phyloP scores from a whole-genome alignment of 2,888 invertebrate genomes.

The Drosophila cognata region DNA sequence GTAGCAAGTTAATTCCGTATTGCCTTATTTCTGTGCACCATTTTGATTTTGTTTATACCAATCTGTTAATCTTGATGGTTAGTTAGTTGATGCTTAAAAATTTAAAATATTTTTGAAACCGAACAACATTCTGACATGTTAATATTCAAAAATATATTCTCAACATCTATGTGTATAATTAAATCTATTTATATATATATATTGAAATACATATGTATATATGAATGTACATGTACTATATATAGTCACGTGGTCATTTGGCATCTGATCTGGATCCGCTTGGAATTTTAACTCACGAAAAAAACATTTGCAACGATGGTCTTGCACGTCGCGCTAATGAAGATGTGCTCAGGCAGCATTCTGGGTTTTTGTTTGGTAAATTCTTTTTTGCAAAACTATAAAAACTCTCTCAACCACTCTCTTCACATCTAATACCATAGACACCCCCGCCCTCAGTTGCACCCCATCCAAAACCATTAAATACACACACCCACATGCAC shows the following conservation, averaged over 20 bases:
- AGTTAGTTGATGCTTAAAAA: conserved; percentile 33
- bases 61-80: conserved; percentile 29
- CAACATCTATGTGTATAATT: conserved; percentile 41
- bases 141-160: conserved; percentile 34
- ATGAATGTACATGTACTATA: conserved; percentile 36
- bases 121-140: conserved; percentile 42
- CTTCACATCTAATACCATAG: conserved; percentile 32
- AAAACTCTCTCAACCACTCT: conserved; percentile 33
- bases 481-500: conserved; percentile 36
- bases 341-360: conserved; percentile 85
- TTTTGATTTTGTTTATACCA: conserved; percentile 32
- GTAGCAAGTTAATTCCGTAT: conserved; percentile 18
- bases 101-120: conserved; percentile 20
- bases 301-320: conserved; percentile 84
- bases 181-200: conserved; percentile 26
- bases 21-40: conserved; percentile 41
- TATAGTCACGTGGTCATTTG: conserved; percentile 93
- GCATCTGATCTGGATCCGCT: conserved; percentile 93
- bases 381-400: conserved; percentile 63
- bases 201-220: conserved; percentile 17
- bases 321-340: conserved; percentile 85
- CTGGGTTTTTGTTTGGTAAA: conserved; percentile 85
- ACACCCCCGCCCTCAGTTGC: conserved; percentile 33
- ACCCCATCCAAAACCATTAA: conserved; percentile 50
- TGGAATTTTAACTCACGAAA: conserved; percentile 86